Evolutionary conservation across 2,888 invertebrate species (phyloP).

Genomic region (Tuberolachnus salignus): DNA sequence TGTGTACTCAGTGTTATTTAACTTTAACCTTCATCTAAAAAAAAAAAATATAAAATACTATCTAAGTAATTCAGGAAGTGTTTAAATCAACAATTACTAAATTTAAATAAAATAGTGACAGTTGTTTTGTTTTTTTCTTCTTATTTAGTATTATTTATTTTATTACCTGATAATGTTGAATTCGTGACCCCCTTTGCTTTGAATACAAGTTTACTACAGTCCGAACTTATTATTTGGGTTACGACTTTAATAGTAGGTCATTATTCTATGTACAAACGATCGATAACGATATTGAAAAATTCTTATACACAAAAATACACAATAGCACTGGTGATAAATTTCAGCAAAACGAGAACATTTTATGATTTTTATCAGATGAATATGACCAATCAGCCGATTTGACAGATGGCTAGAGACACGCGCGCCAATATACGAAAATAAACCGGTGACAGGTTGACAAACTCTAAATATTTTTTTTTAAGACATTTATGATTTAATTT

Average conservation of each 20-base stretch:
- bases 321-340: constrained; percentile 42
- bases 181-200: constrained; percentile 47
- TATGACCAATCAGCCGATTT: constrained; percentile 55
- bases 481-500: no score
- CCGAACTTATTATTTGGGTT: constrained; percentile 35
- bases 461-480: constrained; percentile 20
- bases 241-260: constrained; percentile 44
- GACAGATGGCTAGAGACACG: constrained; percentile 50
- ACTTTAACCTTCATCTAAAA: constrained; percentile 45
- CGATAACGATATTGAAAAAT: constrained; percentile 49
- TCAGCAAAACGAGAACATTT: constrained; percentile 50
- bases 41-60: constrained; percentile 19
- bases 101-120: constrained; percentile 29
- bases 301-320: constrained; percentile 38
- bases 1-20: constrained; percentile 2
- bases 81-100: constrained; percentile 30
- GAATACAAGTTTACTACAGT: constrained; percentile 38
- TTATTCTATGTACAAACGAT: constrained; percentile 28
- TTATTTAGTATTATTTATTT: constrained; percentile 13
- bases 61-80: constrained; percentile 32
- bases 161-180: constrained; percentile 48
- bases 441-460: constrained; percentile 56
- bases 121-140: constrained; percentile 20
- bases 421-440: constrained; percentile 48
- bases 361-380: constrained; percentile 54